These are phyloP conservation scores for Nilaparvata lugens DNA, from an alignment of 1,140 invertebrate genomes.

Conservation along the genomic window DNA sequence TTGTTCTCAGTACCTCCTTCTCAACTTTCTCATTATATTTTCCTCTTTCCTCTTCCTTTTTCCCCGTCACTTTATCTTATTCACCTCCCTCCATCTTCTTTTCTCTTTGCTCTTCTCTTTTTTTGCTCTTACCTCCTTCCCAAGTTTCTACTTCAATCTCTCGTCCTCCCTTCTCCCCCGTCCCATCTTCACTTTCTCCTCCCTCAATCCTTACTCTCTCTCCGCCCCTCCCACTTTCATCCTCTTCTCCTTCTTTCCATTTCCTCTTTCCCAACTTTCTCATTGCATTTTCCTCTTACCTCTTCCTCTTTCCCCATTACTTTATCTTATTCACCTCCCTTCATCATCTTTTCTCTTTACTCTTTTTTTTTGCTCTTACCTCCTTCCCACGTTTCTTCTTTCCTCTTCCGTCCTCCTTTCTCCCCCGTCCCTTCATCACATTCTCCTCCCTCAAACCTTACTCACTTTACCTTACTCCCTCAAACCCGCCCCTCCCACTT, in stretches of 20 bases:
- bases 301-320: not conserved
- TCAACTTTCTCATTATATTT: too few species aligned
- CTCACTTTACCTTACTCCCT: not conserved
- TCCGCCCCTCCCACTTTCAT: not conserved
- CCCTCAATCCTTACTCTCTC: not conserved
- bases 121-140: not conserved
- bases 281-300: not conserved
- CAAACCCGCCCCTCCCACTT: not conserved
- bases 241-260: not conserved
- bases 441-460: not conserved
- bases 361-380: not conserved
- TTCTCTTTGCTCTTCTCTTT: not conserved
- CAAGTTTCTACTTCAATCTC: not conserved
- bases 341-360: not conserved
- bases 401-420: not conserved
- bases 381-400: not conserved
- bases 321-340: not conserved
- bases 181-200: not conserved
- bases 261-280: not conserved
- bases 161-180: not conserved
- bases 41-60: too few species aligned
- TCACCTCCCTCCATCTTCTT: too few species aligned
- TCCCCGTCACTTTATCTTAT: too few species aligned
- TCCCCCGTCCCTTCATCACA: not conserved
- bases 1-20: too few species aligned